Evolutionary conservation across 2,797 vertebrate genomes (phyloP), one percentile per base, ranked within the genome.

Genomic region (Scomberomorus guttatus): DNA sequence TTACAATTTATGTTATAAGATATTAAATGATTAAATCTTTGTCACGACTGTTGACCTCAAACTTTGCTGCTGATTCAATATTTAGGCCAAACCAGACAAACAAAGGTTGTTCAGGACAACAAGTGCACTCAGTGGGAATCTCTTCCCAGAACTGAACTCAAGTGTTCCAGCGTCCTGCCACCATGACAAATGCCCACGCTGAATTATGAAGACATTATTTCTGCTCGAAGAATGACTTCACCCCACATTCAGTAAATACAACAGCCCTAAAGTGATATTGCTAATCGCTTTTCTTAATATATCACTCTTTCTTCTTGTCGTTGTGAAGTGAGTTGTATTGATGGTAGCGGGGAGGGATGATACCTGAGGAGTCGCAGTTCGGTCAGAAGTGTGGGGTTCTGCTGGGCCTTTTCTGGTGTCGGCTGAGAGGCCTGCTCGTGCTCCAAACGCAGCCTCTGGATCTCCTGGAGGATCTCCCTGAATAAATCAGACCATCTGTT

Each of bases 341-440:
- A 13, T 13, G 15, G 29, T 0, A 1, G 56, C 4, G 1, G 50
- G 24, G 32, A 24, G 6, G 29, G 29, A 32, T 0, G 17, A 20
- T 90, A 99, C 98, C 98, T 95, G 70, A 99, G 96, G 4, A 99
- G 96, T 50, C 98, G 86, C 22, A 99, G 96, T 77, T 99, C 98
- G 0, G 98, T 98, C 83, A 99, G 90, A 1, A 99, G 87, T 0
- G 98, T 99, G 1, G 98, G 98, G 94, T 99, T 99, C 94, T 99
- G 98, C 90, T 99, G 98, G 56, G 97, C 98, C 84, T 98, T 99
- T 89, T 99, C 98, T 0, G 98, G 98, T 2, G 98, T 99, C 22
- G 98, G 98, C 85, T 99, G 98, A 3, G 98, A 99, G 2, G 98
- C 98, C 83, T 99, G 97, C 27, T 99, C 98, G 0, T 99, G 98